Base-by-base conservation (phyloP, 2,113 vertebrate species). In the Pedionomus torquatus region DNA sequence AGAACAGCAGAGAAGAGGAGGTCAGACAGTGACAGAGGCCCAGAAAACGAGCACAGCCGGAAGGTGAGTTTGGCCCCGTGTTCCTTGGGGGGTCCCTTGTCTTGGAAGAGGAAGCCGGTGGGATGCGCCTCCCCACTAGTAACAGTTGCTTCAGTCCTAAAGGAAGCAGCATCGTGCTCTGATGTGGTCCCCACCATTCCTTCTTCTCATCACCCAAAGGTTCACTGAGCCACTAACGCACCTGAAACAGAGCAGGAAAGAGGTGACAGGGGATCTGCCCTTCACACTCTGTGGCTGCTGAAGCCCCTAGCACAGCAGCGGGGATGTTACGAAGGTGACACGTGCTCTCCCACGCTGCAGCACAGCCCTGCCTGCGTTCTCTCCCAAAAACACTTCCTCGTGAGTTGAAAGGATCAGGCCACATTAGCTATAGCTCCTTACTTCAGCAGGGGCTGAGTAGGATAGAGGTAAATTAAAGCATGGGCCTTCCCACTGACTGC, bases 1-100 rank as follows among this genome's bases (percentile, higher is more conserved):
- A 97, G 94, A 97, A 54, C 92, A 74, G 70, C 82, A 60, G 97
- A 97, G 94, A 98, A 95, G 85, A 97, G 87, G 77, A 93, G 96
- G 90, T 94, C 95, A 76, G 96, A 97, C 28, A 95, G 80, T 5
- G 96, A 97, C 70, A 97, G 94, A 81, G 85, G 94, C 55, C 46
- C 89, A 17, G 97, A 97, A 55, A 95, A 17, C 3, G 93, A 94
- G 25, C 90, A 95, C 5, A 1, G 85, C 55, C 26, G 83, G 74
- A 98, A 97, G 96, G 97, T 97, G 77, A 97, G 96, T 43, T n/a
- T 4, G 24, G 3, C 12, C 21, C n/a, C 2, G 1, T 3, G 28
- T 60, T 37, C 12, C 30, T 68, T n/a, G 4, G 4, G 60, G 58
- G 15, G 1, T 79, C 13, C 1, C 11, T 37, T 78, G 25, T 60